Evolutionary conservation across 2,888 invertebrate genomes (phyloP), one percentile per base, ranked within the genome.

Genomic region (Odontomyia ornata): DNA sequence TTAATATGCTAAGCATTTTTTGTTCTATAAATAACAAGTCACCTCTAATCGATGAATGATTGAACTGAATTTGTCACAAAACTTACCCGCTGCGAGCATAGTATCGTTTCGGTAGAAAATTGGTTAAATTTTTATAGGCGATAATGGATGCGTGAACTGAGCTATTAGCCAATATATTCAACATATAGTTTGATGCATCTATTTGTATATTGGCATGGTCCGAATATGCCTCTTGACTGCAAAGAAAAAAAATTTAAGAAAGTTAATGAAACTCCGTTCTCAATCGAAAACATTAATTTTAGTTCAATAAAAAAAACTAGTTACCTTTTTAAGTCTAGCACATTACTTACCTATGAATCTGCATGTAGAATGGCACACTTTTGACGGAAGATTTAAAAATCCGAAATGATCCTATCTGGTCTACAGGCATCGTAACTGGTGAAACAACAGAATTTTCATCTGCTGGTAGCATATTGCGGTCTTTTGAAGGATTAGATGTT

Each of bases 291-390:
- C n/a, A n/a, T n/a, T n/a, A n/a, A n/a, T n/a, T n/a, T n/a, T n/a
- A n/a, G n/a, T n/a, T n/a, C n/a, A n/a, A n/a, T n/a, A n/a, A n/a
- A n/a, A n/a, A n/a, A n/a, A n/a, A n/a, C n/a, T n/a, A n/a, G n/a
- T n/a, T n/a, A n/a, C n/a, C n/a, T n/a, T n/a, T n/a, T n/a, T n/a
- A n/a, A n/a, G n/a, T n/a, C n/a, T n/a, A n/a, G n/a, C n/a, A n/a
- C n/a, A n/a, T n/a, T n/a, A n/a, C n/a, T 86, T 81, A 87, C 87
- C 86, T 86, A 77, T 87, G 85, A 80, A 87, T 85, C 81, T 85
- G 84, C 80, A 86, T 83, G 83, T 85, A 86, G 80, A 87, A 87
- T 78, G 87, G 87, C 81, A 87, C 81, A 78, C 84, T 84, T 84
- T 85, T 86, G 80, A 87, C 85, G 11, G 86, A 84, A 76, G 85